Evolutionary conservation across 2,113 vertebrate species (phyloP).

Genomic region (Mixornis gularis): DNA sequence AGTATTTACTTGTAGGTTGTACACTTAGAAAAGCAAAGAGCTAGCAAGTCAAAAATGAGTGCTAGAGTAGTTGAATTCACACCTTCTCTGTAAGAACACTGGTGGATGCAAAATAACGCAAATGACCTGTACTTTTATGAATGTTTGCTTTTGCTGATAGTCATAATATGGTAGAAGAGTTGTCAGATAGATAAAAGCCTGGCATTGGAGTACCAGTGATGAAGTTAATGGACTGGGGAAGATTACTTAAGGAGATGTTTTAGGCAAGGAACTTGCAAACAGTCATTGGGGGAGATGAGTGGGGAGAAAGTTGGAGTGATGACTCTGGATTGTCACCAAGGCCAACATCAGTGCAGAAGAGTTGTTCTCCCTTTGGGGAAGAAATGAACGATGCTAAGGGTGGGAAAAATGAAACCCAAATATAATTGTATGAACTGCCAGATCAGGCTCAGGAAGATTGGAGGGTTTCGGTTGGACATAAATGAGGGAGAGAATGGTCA

Average conservation of each 20-base stretch:
- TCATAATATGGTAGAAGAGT: background rate
- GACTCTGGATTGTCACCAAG: background rate
- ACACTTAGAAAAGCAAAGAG: background rate
- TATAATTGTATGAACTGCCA: background rate
- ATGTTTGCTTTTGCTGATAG: background rate
- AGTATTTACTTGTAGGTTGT: background rate
- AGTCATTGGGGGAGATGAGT: background rate
- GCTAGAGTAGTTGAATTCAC: background rate
- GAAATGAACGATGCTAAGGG: background rate
- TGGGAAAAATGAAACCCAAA: background rate
- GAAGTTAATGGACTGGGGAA: background rate
- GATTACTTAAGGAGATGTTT: background rate
- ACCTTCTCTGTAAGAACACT: background rate
- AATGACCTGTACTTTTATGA: background rate
- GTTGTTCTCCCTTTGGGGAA: background rate
- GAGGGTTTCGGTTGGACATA: background rate
- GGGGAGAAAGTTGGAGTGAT: background rate
- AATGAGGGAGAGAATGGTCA: background rate
- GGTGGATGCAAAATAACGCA: background rate
- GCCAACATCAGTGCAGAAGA: background rate
- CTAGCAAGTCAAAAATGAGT: background rate
- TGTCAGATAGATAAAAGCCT: background rate
- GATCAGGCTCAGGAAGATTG: background rate
- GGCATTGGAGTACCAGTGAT: background rate
- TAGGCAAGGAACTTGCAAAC: background rate